Percentiles rank a stretch among this genome's conserved stretches.
These are phyloP conservation scores for Atta colombica DNA, from an alignment of 1,140 invertebrate species.

Conservation along the genomic window DNA sequence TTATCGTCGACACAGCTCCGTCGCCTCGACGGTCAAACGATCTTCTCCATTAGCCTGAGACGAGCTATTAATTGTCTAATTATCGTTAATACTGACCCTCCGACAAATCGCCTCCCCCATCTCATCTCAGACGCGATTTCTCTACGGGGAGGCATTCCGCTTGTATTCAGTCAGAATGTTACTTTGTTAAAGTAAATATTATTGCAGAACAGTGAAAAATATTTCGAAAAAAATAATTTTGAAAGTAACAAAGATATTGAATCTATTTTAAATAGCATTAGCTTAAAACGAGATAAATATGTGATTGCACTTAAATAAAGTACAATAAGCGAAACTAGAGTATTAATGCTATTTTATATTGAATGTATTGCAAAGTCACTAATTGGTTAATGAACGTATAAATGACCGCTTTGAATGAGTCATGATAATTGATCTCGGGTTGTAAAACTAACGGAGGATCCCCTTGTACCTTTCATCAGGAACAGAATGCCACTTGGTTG, in stretches of 20 bases:
- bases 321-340: background rate
- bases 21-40: conserved; percentile 65
- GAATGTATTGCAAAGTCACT: background rate
- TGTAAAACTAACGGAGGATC: background rate
- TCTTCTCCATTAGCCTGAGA: conserved; percentile 77
- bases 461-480: background rate
- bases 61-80: conserved; percentile 79
- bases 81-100: conserved; percentile 76
- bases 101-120: conserved; percentile 16
- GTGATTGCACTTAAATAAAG: background rate
- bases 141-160: conserved; percentile 13
- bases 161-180: background rate
- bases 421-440: conserved; percentile 2
- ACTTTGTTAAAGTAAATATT: conserved; percentile 1
- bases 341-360: background rate
- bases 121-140: conserved; percentile 15
- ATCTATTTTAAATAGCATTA: background rate
- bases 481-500: background rate
- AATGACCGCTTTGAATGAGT: background rate
- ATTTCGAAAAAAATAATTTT: background rate
- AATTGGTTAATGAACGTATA: conserved; percentile 39
- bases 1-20: conserved; percentile 75
- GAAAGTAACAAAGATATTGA: background rate
- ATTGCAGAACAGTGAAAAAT: background rate
- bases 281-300: background rate